A percentile compares a stretch with the other conserved stretches of the same genome.
phyloP scores from a whole-genome alignment of 2,888 invertebrate species.

The Brachyptera putata region DNA sequence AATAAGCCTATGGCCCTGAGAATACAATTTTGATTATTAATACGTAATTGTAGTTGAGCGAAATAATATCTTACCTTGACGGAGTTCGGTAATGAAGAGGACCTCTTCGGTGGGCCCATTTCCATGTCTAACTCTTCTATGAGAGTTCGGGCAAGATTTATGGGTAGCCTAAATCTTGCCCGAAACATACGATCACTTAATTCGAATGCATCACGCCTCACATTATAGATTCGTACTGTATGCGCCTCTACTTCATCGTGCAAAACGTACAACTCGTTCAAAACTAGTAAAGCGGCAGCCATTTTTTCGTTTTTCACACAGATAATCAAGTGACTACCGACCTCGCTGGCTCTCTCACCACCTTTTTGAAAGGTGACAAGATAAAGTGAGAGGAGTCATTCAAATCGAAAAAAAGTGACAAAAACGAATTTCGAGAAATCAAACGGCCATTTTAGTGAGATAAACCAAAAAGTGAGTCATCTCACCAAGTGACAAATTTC shows the following conservation, averaged over 20 bases:
- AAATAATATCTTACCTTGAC: not conserved
- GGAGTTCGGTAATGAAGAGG: not conserved
- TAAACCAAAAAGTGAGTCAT: too few relatives aligned
- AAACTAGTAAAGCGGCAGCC: too few relatives aligned
- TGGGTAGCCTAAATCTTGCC: not conserved
- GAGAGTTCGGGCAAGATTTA: not conserved
- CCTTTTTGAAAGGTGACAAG: too few relatives aligned
- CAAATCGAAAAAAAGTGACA: not conserved
- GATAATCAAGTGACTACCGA: not conserved
- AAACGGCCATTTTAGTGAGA: not conserved
- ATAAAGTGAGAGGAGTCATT: not conserved
- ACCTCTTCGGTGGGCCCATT: not conserved
- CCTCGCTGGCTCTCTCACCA: too few relatives aligned
- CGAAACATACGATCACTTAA: not conserved
- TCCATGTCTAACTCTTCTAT: not conserved
- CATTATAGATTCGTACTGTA: not conserved
- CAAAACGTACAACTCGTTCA: not conserved
- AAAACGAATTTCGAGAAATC: not conserved
- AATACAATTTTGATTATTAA: too few relatives aligned
- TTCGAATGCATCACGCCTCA: not conserved
- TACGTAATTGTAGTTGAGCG: too few relatives aligned
- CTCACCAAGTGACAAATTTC: not conserved
- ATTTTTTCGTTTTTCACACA: too few relatives aligned
- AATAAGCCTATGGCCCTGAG: too few relatives aligned
- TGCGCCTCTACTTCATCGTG: too few relatives aligned